Conservation (phyloP, 2,113 vertebrate species). For the Psephotus haematonotus region DNA sequence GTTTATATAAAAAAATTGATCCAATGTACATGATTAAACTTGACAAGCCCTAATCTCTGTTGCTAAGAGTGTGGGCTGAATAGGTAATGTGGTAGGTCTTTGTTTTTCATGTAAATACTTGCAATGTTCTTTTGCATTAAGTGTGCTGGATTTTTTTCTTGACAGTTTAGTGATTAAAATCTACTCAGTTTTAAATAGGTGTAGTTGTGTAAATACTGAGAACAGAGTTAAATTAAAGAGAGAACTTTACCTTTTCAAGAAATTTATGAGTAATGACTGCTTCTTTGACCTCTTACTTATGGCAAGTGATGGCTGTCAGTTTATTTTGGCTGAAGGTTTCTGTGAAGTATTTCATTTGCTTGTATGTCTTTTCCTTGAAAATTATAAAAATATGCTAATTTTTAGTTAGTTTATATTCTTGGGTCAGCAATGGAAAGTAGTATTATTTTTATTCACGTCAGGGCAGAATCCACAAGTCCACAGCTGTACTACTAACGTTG, state of each 20-base stretch:
- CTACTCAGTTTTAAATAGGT: conserved; percentile 21
- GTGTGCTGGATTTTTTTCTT: background rate
- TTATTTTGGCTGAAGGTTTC: background rate
- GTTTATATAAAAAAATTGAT: background rate
- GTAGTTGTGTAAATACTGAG: conserved; percentile 18
- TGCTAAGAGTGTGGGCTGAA: background rate
- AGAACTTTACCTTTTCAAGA: background rate
- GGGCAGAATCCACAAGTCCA: background rate
- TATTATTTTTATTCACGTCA: background rate
- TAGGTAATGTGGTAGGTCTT: conserved; percentile 11
- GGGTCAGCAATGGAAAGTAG: background rate
- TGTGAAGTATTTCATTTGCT: background rate
- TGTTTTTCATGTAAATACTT: conserved; percentile 42
- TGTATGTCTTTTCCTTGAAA: background rate
- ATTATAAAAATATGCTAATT: background rate
- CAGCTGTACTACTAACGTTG: background rate
- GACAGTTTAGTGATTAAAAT: conserved; percentile 1
- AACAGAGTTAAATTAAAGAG: background rate
- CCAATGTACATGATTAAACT: background rate
- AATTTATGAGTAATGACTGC: background rate
- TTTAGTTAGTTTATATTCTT: background rate
- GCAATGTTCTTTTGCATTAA: background rate
- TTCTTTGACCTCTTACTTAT: background rate
- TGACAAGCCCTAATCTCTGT: conserved; percentile 13
- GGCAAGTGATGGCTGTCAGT: background rate